phyloP scores from a whole-genome alignment of 2,888 invertebrate species.

The Clunio marinus region DNA sequence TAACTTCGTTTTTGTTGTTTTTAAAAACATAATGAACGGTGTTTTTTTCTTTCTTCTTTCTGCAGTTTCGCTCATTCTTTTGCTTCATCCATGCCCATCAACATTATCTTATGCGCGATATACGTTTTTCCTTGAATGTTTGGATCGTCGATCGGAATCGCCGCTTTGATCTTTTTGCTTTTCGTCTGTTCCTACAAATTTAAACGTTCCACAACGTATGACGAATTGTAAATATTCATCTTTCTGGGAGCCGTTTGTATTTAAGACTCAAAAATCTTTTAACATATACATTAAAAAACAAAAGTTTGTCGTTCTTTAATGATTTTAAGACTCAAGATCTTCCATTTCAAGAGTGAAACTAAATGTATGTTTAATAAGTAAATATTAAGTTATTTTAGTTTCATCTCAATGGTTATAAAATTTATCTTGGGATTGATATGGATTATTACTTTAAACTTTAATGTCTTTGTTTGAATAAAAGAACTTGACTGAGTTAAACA shows the following conservation, averaged over 20 bases:
- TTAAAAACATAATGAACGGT: conserved; percentile 31
- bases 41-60: conserved; percentile 23
- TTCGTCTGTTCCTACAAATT: conserved; percentile 26
- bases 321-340: not conserved
- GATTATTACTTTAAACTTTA: conserved; percentile 25
- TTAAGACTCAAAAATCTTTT: conserved; percentile 30
- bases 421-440: conserved; percentile 35
- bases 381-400: conserved; percentile 29
- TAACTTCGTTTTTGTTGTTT: conserved; percentile 6
- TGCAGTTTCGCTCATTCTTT: not conserved
- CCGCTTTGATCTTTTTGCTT: conserved; percentile 27
- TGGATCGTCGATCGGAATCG: conserved; percentile 9
- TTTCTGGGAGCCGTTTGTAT: conserved; percentile 14
- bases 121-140: conserved; percentile 37
- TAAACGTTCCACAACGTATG: conserved; percentile 22
- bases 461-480: no score
- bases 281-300: conserved; percentile 32
- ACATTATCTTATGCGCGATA: conserved; percentile 30
- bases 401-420: no score
- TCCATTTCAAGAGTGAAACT: not conserved
- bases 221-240: conserved; percentile 38
- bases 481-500: no score
- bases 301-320: not conserved
- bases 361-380: conserved; percentile 36
- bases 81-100: conserved; percentile 9